Conservation (phyloP, 2,888 invertebrate genomes). For the Operophtera brumata region DNA sequence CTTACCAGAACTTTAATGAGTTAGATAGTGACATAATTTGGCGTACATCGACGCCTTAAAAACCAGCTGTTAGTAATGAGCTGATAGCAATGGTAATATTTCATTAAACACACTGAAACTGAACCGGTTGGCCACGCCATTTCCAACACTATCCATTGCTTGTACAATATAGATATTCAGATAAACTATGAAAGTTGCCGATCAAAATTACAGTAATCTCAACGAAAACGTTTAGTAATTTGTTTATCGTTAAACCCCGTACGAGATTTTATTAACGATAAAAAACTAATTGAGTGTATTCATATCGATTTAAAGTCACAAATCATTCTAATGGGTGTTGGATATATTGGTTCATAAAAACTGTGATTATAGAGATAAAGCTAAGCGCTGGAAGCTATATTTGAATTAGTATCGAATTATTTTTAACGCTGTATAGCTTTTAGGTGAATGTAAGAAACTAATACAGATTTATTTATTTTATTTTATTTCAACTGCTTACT, state of each 20-base stretch:
- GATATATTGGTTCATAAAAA: slow-evolving; percentile 23
- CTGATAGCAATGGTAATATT: slow-evolving; percentile 39
- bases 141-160: slow-evolving; percentile 10
- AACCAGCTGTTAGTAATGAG: slow-evolving; percentile 40
- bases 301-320: slow-evolving; percentile 20
- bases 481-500: too few relatives aligned
- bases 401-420: background rate
- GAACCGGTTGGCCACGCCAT: background rate
- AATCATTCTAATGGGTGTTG: slow-evolving; percentile 24
- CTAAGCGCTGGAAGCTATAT: background rate
- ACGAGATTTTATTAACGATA: slow-evolving; percentile 23
- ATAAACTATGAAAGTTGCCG: background rate
- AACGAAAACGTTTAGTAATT: slow-evolving; percentile 17
- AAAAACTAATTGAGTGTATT: slow-evolving; percentile 22
- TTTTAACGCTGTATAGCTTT: slow-evolving; percentile 12
- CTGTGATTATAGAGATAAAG: slow-evolving; percentile 11
- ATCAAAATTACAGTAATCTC: background rate
- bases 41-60: slow-evolving; percentile 27
- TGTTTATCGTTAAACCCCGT: slow-evolving; percentile 23
- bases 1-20: too few relatives aligned
- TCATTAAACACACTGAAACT: slow-evolving; percentile 16
- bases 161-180: slow-evolving; percentile 8
- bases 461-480: too few relatives aligned
- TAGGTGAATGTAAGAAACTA: background rate
- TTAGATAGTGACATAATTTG: too few relatives aligned